A percentile compares a stretch with the other conserved stretches of the same genome.
phyloP scores from a whole-genome alignment of 2,888 invertebrate genomes.

The Megastigmus dorsalis region DNA sequence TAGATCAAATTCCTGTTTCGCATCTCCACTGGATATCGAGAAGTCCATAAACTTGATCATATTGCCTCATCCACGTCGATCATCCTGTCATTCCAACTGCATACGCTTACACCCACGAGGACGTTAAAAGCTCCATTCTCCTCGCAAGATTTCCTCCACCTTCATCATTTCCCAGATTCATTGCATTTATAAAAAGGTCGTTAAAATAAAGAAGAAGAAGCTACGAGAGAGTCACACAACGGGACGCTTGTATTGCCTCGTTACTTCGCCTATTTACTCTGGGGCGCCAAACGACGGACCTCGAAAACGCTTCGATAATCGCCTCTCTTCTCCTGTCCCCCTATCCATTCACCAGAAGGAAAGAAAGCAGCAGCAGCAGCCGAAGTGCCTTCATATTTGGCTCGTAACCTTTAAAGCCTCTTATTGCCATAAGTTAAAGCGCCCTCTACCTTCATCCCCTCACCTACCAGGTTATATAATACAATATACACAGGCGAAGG shows the following conservation, averaged over 20 bases:
- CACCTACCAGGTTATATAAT: neutral
- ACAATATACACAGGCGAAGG: neutral
- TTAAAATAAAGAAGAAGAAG: neutral
- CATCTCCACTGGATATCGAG: too few relatives aligned
- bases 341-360: neutral
- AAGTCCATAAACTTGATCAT: too few relatives aligned
- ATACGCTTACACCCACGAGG: too few relatives aligned
- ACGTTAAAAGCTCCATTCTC: neutral
- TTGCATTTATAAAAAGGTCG: conserved; percentile 20
- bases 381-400: conserved; percentile 15
- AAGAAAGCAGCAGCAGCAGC: neutral
- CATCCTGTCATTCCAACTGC: too few relatives aligned
- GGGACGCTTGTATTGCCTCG: too few relatives aligned
- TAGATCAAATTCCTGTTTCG: too few relatives aligned
- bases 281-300: neutral
- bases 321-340: neutral
- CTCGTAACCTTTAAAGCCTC: conserved; percentile 53
- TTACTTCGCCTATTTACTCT: too few relatives aligned
- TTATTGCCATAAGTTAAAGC: conserved; percentile 54
- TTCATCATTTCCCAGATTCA: conserved; percentile 2
- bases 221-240: too few relatives aligned
- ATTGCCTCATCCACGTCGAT: too few relatives aligned
- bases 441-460: neutral
- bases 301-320: conserved; percentile 32
- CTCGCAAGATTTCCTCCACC: too few relatives aligned